Conservation (phyloP, 2,888 invertebrate species). For the Drepanosiphum platanoidis region DNA sequence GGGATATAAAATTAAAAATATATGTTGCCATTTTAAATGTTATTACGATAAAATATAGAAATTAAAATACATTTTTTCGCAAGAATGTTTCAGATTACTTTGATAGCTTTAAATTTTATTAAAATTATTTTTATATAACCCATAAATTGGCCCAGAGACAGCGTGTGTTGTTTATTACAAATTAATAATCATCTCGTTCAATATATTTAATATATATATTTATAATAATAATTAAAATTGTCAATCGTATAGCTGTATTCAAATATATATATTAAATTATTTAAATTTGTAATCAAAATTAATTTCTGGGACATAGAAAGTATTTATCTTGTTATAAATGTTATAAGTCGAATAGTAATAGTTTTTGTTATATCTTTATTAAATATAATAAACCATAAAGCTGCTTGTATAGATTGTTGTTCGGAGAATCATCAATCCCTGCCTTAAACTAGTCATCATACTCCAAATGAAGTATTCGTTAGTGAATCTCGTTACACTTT, state of each 20-base stretch:
- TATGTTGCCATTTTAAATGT: too few relatives aligned
- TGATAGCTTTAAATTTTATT: too few relatives aligned
- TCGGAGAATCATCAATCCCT: neutral
- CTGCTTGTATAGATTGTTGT: neutral
- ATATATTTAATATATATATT: too few relatives aligned
- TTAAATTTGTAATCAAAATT: neutral
- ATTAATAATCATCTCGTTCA: too few relatives aligned
- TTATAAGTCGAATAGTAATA: neutral
- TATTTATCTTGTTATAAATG: neutral
- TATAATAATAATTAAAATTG: neutral
- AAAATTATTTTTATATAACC: too few relatives aligned
- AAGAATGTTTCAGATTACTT: too few relatives aligned
- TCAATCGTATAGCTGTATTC: neutral
- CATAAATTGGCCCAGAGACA: too few relatives aligned
- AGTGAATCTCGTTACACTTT: constrained; percentile 30
- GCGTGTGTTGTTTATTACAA: too few relatives aligned
- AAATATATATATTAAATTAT: neutral
- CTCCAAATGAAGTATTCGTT: constrained; percentile 33
- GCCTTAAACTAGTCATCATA: neutral
- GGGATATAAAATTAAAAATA: too few relatives aligned
- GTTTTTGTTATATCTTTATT: neutral
- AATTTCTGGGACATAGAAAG: neutral
- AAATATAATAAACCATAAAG: neutral
- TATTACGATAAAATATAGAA: too few relatives aligned
- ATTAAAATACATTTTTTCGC: too few relatives aligned